phyloP scores from a whole-genome alignment of 2,797 vertebrate genomes.

The Poecilia gillii region DNA sequence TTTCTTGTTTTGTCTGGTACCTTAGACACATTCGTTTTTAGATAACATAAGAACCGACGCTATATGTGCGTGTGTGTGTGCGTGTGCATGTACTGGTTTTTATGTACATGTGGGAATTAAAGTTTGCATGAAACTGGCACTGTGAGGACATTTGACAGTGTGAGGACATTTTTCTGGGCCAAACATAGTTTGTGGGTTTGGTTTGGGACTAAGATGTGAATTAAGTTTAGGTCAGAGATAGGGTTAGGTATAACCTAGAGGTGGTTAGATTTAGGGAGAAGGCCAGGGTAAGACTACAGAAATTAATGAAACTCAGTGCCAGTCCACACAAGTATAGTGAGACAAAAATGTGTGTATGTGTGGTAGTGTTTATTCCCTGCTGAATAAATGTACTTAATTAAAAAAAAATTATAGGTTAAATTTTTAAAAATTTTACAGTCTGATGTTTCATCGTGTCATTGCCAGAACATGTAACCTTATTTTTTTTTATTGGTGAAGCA shows the following conservation, averaged over 20 bases:
- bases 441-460: neutral
- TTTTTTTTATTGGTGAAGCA: neutral
- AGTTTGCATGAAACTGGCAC: no score
- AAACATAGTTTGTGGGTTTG: neutral
- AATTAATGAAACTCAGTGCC: neutral
- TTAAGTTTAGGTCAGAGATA: neutral
- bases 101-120: no score
- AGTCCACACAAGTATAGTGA: neutral
- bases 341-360: neutral
- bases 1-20: conserved; percentile 15
- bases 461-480: neutral
- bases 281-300: neutral
- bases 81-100: no score
- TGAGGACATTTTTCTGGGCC: neutral
- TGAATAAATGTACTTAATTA: neutral
- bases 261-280: neutral
- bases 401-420: neutral
- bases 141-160: neutral
- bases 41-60: neutral
- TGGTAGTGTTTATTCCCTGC: neutral
- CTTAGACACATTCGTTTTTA: neutral
- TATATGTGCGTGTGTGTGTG: neutral
- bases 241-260: neutral
- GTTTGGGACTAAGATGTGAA: neutral
- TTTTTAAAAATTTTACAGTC: neutral